Evolutionary conservation across 2,113 vertebrate species (phyloP), one percentile per base, ranked within the genome.

Genomic region (Pachycephala philippinensis): DNA sequence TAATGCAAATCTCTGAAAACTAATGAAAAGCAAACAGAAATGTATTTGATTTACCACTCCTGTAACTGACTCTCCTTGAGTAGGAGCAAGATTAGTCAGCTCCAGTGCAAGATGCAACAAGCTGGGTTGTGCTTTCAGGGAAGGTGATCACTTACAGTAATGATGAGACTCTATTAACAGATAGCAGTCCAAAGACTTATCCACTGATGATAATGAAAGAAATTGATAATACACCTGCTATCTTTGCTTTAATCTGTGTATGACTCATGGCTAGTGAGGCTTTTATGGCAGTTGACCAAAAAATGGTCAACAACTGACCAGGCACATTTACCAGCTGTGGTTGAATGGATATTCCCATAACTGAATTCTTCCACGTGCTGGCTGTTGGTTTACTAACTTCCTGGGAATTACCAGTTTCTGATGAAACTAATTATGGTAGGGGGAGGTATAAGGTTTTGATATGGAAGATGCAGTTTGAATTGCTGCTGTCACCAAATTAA

Each of bases 21-120:
- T 92, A 90, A 95, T 87, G 94, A 92, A 94, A 94, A 94, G 83
- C 88, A 88, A 96, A 95, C 85, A 96, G 85, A 88, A 88, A 59
- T 84, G 16, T 78, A 84, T 86, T 95, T 94, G 86, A 95, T 95
- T 95, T 92, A 80, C 79, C 94, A 90, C 94, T 94, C 92, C 83
- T 86, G 53, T 95, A 96, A 92, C 92, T 86, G 92, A 61, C 75
- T 94, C 23, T 54, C 56, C 66, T 79, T n/a, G 70, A 61, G 64
- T 2, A 91, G 65, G 59, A 90, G 45, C 42, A 50, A 5, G 18
- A 54, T 84, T 53, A 92, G n/a, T 86, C 75, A 77, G 63, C 94
- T 74, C 30, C 35, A 14, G 2, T 77, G 79, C 95, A 90, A 86
- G 95, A 92, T 66, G 30, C 50, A 95, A 95, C 92, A 95, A 31